Evolutionary conservation across 2,888 invertebrate genomes (phyloP).

Genomic region (Lithophane ornitopus): DNA sequence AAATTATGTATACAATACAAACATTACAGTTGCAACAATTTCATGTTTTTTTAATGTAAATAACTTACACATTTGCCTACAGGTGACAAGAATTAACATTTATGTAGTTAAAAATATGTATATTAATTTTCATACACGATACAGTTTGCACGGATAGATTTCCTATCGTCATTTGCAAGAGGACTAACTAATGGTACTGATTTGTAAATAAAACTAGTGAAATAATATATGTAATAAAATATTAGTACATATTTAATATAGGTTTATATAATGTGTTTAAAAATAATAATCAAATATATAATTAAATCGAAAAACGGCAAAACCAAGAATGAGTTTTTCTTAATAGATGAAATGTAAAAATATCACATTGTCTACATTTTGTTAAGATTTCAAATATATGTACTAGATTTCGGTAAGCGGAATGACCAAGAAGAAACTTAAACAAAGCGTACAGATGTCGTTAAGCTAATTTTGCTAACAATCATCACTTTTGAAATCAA

Average conservation of each 20-base stretch:
- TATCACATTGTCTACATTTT: constrained; percentile 62
- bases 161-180: constrained; percentile 66
- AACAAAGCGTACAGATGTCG: neutral
- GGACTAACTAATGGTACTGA: constrained; percentile 69
- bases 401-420: constrained; percentile 9
- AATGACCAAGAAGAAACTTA: neutral
- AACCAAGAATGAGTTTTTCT: constrained; percentile 52
- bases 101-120: constrained; percentile 60
- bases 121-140: constrained; percentile 65
- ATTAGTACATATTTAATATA: constrained; percentile 66
- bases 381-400: constrained; percentile 18
- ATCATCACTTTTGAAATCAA: neutral
- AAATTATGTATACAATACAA: constrained; percentile 66
- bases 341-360: constrained; percentile 51
- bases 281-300: constrained; percentile 66
- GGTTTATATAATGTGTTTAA: constrained; percentile 61
- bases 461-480: too few species aligned
- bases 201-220: constrained; percentile 71
- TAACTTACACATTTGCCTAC: constrained; percentile 65
- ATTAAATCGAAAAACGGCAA: constrained; percentile 60
- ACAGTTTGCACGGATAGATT: constrained; percentile 64
- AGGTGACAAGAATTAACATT: constrained; percentile 67
- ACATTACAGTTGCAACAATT: constrained; percentile 68
- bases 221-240: constrained; percentile 63
- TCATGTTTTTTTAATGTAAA: constrained; percentile 61